phyloP scores from a whole-genome alignment of 1,140 invertebrate species.

The Listronotus oregonensis region DNA sequence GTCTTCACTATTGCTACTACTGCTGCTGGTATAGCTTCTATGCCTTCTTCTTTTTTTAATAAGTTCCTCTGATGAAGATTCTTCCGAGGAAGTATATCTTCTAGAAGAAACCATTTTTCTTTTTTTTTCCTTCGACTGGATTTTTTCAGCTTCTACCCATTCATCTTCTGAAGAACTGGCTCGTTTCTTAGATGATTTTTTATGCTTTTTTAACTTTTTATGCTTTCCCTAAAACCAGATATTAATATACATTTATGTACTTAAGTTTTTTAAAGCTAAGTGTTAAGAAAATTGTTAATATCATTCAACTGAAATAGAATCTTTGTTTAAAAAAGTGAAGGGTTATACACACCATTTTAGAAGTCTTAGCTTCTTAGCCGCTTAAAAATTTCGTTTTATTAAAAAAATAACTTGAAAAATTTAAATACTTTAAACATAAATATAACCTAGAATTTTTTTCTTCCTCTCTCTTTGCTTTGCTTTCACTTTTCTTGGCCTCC shows the following conservation, averaged over 20 bases:
- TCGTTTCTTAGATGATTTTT: conserved; percentile 6
- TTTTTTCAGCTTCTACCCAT: conserved; percentile 36
- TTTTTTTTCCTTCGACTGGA: conserved; percentile 3
- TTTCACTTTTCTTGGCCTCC: no score
- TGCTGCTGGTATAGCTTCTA: not conserved
- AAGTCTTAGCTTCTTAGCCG: no score
- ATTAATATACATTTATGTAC: not conserved
- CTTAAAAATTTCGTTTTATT: no score
- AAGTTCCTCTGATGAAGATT: conserved; percentile 5
- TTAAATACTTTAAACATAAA: no score
- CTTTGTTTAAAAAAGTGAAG: no score
- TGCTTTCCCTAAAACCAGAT: conserved; percentile 29
- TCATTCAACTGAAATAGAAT: no score
- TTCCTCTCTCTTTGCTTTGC: no score
- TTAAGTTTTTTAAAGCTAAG: no score
- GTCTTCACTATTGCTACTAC: not conserved
- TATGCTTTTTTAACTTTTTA: conserved; percentile 28
- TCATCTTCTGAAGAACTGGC: conserved; percentile 31
- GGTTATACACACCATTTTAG: no score
- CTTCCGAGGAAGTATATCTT: conserved; percentile 1
- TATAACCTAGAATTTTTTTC: no score
- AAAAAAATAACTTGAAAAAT: no score
- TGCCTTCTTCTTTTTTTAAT: not conserved
- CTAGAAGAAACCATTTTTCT: not conserved
- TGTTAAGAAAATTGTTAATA: no score